Base-by-base conservation (phyloP, 2,888 invertebrate species). In the Caenorhabditis wallacei region DNA sequence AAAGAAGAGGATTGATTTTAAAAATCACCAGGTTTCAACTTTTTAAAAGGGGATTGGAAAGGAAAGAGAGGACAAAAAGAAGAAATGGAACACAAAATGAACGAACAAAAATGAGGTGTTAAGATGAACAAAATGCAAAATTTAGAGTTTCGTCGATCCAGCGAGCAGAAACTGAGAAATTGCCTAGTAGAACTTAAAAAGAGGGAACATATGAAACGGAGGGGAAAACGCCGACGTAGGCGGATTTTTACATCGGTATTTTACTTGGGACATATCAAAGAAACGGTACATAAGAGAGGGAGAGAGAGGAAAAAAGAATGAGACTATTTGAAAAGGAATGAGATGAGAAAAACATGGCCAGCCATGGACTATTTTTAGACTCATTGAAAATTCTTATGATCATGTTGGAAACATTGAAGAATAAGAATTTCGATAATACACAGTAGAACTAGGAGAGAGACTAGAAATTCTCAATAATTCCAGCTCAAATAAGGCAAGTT, bases 61-160 rank as follows among this genome's bases (percentile, higher is more conserved):
- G 30, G 46, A 40, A 18, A 37, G n/a, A n/a, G 35, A 13, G 8
- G 30, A 30, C n/a, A 24, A 18, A 37, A 16, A n/a, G 35, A 20
- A 22, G n/a, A n/a, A 24, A 40, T 18, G 54, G 20, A 56, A 16
- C n/a, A n/a, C 22, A 22, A 64, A 54, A 56, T 35, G 43, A 30
- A 51, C 48, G 48, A 63, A 35, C 16, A 51, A 48, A 57, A 72
- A 72, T 63, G 72, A 63, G 40, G 64, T 63, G 75, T 75, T 75
- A 75, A 64, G 35, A 1, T 26, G 64, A 46, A 74, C 46, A 37
- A 69, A 74, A 37, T 51, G 46, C 59, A 43, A 61, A 18, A 1
- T 56, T 74, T 74, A 64, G 74, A 74, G 64, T 64, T 64, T 56
- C 74, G 64, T 63, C 74, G 64, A 64, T 40, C 74, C 74, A 74